These are phyloP conservation scores for Halisarca cf. caerulea DNA, from an alignment of 37 sponge, comb jelly and placozoan genomes.

Conservation along the genomic window DNA sequence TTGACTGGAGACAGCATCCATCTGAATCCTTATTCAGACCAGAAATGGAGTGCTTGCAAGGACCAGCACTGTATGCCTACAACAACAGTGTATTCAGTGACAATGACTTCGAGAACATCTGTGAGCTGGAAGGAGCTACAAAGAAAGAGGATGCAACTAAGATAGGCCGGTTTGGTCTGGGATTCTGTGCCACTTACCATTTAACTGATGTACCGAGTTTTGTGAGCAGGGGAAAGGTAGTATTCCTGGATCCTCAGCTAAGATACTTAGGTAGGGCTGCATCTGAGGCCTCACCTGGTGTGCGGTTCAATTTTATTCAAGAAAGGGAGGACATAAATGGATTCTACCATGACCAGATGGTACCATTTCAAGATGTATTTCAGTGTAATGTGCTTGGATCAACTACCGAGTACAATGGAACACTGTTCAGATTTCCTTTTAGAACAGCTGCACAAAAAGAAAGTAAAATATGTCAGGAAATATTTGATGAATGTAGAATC, in stretches of 20 bases:
- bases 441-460: conserved; percentile 9
- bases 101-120: conserved; percentile 75
- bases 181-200: conserved; percentile 78
- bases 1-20: conserved; percentile 68
- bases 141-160: conserved; percentile 69
- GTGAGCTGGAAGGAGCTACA: conserved; percentile 64
- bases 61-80: conserved; percentile 78
- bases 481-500: neutral
- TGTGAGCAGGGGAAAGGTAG: conserved; percentile 59
- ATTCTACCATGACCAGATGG: conserved; percentile 67
- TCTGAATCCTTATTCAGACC: conserved; percentile 27
- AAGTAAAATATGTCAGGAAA: conserved; percentile 48
- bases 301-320: conserved; percentile 47
- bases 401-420: conserved; percentile 53
- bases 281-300: conserved; percentile 43
- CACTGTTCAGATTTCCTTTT: conserved; percentile 80
- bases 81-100: conserved; percentile 74
- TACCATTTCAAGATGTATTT: conserved; percentile 67
- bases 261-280: conserved; percentile 53
- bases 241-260: conserved; percentile 82
- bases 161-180: conserved; percentile 86
- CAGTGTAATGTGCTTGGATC: conserved; percentile 59
- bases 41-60: conserved; percentile 77
- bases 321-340: neutral
- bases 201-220: conserved; percentile 89